These are phyloP conservation scores for Camponotus floridanus DNA, from an alignment of 1,140 invertebrate species.

Conservation along the genomic window DNA sequence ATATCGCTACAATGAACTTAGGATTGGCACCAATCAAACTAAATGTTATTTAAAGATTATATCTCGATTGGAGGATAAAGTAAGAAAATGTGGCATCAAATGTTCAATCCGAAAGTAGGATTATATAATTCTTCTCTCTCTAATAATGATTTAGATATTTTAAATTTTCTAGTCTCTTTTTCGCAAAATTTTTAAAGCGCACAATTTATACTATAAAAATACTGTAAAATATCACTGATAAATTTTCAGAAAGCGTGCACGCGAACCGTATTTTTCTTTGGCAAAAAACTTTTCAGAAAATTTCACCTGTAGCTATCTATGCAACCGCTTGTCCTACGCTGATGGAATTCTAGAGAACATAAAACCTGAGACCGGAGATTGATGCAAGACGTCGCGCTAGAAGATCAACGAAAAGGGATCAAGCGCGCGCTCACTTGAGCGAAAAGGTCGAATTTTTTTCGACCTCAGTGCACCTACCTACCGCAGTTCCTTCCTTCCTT, in stretches of 20 bases:
- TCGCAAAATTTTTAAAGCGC: neutral
- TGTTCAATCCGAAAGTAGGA: neutral
- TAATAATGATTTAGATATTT: neutral
- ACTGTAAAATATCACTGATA: neutral
- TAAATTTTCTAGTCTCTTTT: neutral
- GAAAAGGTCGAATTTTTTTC: conserved; percentile 41
- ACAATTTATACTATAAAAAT: too few relatives aligned
- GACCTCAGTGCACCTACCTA: neutral
- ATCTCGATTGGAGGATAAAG: neutral
- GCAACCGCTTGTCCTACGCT: conserved; percentile 4
- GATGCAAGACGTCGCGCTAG: conserved; percentile 29
- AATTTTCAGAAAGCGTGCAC: neutral
- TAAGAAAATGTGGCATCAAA: neutral
- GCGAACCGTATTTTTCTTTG: conserved; percentile 49
- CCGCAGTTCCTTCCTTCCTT: neutral
- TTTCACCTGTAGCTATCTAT: conserved; percentile 2
- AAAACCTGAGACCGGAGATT: conserved; percentile 38
- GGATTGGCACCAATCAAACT: neutral
- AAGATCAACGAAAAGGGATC: conserved; percentile 42
- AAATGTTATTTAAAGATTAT: neutral
- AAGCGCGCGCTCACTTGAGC: conserved; percentile 8
- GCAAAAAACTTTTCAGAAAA: conserved; percentile 2
- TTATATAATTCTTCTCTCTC: neutral
- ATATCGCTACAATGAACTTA: neutral
- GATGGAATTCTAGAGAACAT: conserved; percentile 1